phyloP scores from a whole-genome alignment of 2,888 invertebrate species.

The Drosophila diplacantha region DNA sequence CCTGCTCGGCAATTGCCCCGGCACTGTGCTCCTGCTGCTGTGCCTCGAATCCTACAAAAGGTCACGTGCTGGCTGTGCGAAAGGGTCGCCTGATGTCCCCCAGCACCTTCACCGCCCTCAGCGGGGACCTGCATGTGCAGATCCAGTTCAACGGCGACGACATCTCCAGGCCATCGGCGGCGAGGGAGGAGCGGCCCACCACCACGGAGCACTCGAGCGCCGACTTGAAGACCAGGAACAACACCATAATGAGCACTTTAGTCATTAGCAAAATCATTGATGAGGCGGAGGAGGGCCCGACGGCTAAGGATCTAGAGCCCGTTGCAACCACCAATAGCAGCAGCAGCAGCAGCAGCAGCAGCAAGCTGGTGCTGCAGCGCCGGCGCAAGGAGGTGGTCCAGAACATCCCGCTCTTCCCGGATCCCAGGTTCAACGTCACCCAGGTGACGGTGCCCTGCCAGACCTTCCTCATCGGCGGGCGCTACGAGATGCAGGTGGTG shows the following conservation, averaged over 20 bases:
- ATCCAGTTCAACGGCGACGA: conserved; percentile 78
- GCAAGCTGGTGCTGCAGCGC: conserved; percentile 57
- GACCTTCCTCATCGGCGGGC: conserved; percentile 74
- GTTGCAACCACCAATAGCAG: conserved; percentile 11
- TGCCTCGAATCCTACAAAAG: conserved; percentile 68
- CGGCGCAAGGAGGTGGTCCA: conserved; percentile 73
- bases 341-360: conserved; percentile 21
- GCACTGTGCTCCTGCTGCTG: conserved; percentile 22
- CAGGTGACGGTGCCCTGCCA: conserved; percentile 76
- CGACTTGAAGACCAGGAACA: conserved; percentile 46
- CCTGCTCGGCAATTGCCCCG: conserved; percentile 46
- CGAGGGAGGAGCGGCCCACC: conserved; percentile 23
- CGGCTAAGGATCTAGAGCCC: neutral
- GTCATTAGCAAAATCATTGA: conserved; percentile 76
- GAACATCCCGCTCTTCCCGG: conserved; percentile 75
- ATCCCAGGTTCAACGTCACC: conserved; percentile 75
- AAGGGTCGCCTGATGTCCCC: conserved; percentile 83
- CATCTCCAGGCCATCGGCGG: conserved; percentile 22
- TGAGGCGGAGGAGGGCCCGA: conserved; percentile 43
- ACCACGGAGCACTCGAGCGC: conserved; percentile 50
- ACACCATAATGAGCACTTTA: conserved; percentile 74
- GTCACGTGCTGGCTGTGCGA: conserved; percentile 77
- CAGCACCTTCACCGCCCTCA: conserved; percentile 86
- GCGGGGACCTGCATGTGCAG: conserved; percentile 87
- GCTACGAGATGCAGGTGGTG: conserved; percentile 75